Conservation (phyloP, 1,140 invertebrate species). For the Neoseiulus cucumeris region DNA sequence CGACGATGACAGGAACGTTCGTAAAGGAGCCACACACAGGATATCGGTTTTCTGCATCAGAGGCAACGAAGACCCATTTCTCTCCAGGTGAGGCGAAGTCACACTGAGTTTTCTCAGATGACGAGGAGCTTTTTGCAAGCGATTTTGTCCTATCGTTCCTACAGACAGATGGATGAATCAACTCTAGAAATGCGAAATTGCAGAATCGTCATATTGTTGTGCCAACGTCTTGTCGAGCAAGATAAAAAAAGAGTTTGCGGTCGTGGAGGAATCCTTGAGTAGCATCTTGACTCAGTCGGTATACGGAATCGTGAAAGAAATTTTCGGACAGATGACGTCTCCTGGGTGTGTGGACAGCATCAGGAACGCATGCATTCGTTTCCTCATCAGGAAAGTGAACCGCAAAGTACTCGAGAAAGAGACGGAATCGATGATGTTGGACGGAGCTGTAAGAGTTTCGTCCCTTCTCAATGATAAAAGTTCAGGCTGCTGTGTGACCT, state of each 20-base stretch:
- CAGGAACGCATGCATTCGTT: background rate
- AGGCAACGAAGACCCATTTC: background rate
- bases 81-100: background rate
- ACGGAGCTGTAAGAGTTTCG: slow-evolving; percentile 12
- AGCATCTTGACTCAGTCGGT: slow-evolving; percentile 30
- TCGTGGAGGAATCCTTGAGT: slow-evolving; percentile 48
- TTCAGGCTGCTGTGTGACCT: slow-evolving; percentile 47
- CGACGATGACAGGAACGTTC: slow-evolving; percentile 65
- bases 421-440: slow-evolving; percentile 11
- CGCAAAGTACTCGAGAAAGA: background rate
- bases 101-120: too few relatives aligned
- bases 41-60: slow-evolving; percentile 54
- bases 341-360: background rate
- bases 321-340: background rate
- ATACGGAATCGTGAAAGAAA: background rate
- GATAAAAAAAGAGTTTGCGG: slow-evolving; percentile 54
- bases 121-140: too few relatives aligned
- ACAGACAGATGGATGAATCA: too few relatives aligned
- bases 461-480: slow-evolving; percentile 42
- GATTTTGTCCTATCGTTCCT: too few relatives aligned
- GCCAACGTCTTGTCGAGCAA: slow-evolving; percentile 66
- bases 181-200: slow-evolving; percentile 39
- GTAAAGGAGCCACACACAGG: slow-evolving; percentile 86
- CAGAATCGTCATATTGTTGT: slow-evolving; percentile 77
- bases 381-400: background rate